Conservation (phyloP, 2,113 vertebrate species). For the Nycticebus coucang region DNA sequence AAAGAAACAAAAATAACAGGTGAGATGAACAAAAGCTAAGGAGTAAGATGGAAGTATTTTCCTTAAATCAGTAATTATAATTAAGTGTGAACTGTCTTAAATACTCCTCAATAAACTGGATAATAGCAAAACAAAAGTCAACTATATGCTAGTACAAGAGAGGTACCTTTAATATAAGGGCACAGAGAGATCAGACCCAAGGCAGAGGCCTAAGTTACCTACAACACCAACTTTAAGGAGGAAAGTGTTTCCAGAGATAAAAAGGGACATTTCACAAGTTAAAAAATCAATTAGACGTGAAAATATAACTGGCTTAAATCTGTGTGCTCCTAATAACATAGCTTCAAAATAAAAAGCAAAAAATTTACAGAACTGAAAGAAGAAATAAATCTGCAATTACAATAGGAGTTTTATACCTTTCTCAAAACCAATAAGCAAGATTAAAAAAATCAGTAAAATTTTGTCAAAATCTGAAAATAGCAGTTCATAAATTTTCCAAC, state of each 20-base stretch:
- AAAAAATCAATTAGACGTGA: background rate
- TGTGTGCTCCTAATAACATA: background rate
- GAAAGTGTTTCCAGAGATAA: background rate
- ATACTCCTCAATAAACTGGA: background rate
- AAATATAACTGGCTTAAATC: background rate
- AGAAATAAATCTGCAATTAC: background rate
- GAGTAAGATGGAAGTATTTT: background rate
- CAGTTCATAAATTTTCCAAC: too few species aligned
- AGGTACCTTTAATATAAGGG: background rate
- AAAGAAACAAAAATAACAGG: background rate
- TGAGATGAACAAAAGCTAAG: background rate
- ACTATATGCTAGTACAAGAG: background rate
- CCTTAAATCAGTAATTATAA: background rate
- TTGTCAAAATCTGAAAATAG: background rate
- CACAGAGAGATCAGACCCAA: background rate
- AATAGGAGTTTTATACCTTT: background rate
- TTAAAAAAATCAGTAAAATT: background rate
- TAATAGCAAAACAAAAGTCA: background rate
- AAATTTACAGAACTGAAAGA: background rate
- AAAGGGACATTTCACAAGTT: background rate
- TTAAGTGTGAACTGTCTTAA: background rate
- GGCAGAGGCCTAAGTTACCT: background rate
- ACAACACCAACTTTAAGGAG: background rate
- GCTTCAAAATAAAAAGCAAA: background rate
- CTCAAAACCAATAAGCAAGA: background rate